Evolutionary conservation across 2,797 vertebrate species (phyloP), one percentile per base, ranked within the genome.

Genomic region (Danio aesculapii): DNA sequence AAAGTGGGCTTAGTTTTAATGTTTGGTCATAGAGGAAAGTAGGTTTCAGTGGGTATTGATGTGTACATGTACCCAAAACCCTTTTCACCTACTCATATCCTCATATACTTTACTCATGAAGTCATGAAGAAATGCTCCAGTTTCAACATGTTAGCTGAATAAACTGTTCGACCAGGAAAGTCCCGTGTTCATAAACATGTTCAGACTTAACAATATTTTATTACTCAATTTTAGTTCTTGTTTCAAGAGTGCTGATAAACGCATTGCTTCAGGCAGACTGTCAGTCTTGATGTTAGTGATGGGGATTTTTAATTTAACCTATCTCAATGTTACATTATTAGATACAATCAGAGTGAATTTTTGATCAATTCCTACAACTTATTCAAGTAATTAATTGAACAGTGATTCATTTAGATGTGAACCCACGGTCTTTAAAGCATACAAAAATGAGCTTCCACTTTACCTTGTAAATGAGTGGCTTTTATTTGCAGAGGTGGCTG

Each of bases 111-210:
- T 14, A 39, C 10, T 8, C 16, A 19, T 30, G 30, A 68, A 58
- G 19, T 58, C 16, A 47, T 57, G 7, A 59, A 17, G 44, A 49
- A 68, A 47, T 39, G n/a, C 52, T 67, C 17, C 13, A 11, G 62
- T 55, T 77, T 67, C 41, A 57, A 59, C 44, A 59, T 14, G 52
- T 69, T 44, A 13, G n/a, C 21, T 67, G 50, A 30, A 12, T 21
- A 63, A 52, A 19, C 17, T 39, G 21, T 41, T 44, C 47, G 2
- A 12, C 7, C 39, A 55, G 8, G 8, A 55, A 46, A 30, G 17
- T 43, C 11, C 41, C 7, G 14, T 8, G 17, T 55, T 64, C 17
- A 39, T 46, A 44, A 21, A 43, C 17, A 55, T 21, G 0, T 10
- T 63, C 41, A n/a, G 11, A 47, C 14, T 1, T 0, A 1, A 55